Evolutionary conservation across 2,888 invertebrate genomes (phyloP).

Genomic region (Melinaea menophilus): DNA sequence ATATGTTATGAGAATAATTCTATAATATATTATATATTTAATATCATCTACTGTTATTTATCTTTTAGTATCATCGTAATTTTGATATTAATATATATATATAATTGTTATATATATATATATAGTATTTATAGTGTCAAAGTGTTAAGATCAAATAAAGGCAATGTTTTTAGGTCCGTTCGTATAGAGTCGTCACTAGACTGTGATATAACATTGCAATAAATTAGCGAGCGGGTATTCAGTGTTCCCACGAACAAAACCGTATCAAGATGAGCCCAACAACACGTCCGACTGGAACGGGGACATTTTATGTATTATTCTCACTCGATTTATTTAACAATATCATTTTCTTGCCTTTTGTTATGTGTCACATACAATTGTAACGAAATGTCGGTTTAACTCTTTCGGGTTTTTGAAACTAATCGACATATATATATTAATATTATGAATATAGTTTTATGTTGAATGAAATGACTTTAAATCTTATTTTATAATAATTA

Average conservation of each 20-base stretch:
- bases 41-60: no score
- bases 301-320: slow-evolving; percentile 69
- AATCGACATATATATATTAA: no score
- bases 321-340: slow-evolving; percentile 62
- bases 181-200: slow-evolving; percentile 74
- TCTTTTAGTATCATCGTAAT: no score
- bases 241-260: slow-evolving; percentile 68
- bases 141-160: neutral
- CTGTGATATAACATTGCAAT: slow-evolving; percentile 65
- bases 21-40: no score
- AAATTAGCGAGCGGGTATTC: slow-evolving; percentile 69
- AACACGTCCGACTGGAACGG: slow-evolving; percentile 53
- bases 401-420: slow-evolving; percentile 8
- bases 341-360: slow-evolving; percentile 70
- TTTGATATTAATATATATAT: no score
- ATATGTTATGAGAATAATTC: no score
- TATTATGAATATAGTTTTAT: no score
- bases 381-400: slow-evolving; percentile 32
- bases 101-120: no score
- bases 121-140: neutral
- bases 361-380: slow-evolving; percentile 59
- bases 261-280: slow-evolving; percentile 70
- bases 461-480: no score
- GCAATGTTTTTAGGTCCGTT: slow-evolving; percentile 34
- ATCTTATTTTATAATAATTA: no score